phyloP scores from a whole-genome alignment of 2,888 invertebrate genomes.

The Dysmachus trigonus region DNA sequence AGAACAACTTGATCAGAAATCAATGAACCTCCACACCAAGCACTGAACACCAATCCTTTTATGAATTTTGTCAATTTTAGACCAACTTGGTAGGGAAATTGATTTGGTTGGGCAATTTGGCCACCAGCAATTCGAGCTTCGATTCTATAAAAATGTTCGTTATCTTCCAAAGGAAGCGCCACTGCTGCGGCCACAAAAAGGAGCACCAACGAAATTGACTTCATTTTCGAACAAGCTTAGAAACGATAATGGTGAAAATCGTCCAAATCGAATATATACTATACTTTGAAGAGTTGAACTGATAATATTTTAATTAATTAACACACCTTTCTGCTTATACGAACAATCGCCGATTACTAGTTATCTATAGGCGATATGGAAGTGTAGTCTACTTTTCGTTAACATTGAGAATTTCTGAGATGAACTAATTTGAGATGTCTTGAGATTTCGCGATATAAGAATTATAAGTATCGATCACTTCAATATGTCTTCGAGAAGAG shows the following conservation, averaged over 20 bases:
- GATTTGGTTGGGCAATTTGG: conserved; percentile 44
- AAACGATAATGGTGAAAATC: neutral
- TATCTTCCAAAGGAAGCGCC: neutral
- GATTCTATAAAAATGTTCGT: neutral
- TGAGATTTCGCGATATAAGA: neutral
- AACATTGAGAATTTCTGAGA: neutral
- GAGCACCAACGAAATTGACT: neutral
- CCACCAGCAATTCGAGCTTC: conserved; percentile 46
- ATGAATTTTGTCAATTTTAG: neutral
- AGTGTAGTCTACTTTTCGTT: neutral
- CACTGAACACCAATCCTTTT: neutral
- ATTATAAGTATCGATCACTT: neutral
- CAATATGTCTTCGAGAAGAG: neutral
- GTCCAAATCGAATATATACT: neutral
- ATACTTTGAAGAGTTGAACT: neutral
- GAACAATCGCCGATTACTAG: neutral
- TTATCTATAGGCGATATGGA: neutral
- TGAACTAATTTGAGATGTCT: neutral
- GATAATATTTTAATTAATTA: neutral
- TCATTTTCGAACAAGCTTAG: neutral
- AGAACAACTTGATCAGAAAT: conserved; percentile 37
- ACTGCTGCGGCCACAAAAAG: neutral
- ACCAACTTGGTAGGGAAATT: conserved; percentile 49
- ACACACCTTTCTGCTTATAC: neutral
- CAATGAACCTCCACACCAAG: conserved; percentile 46